Conservation (phyloP, 2,797 vertebrate genomes). For the Monodelphis domestica region DNA sequence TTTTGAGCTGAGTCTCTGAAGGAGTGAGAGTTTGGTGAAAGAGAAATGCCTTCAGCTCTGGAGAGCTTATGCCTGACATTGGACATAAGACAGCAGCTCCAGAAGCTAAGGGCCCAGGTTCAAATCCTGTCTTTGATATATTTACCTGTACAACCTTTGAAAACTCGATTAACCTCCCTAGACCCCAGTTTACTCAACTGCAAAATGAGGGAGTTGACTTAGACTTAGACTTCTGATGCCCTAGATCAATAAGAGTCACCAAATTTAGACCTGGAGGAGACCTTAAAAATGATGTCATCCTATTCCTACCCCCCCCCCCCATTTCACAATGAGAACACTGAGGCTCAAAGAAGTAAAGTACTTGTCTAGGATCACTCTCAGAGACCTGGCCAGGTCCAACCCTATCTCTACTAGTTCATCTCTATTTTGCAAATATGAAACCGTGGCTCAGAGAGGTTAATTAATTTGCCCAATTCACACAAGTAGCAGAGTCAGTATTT, state of each 20-base stretch:
- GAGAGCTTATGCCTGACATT: not conserved
- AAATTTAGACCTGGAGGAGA: constrained; percentile 37
- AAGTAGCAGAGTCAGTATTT: too few species aligned
- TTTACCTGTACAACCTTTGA: not conserved
- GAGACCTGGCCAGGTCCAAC: not conserved
- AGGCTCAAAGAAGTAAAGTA: not conserved
- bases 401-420: not conserved
- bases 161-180: not conserved
- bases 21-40: not conserved
- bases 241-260: too few species aligned
- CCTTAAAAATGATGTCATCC: constrained; percentile 10
- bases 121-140: not conserved
- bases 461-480: too few species aligned
- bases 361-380: not conserved
- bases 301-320: not conserved
- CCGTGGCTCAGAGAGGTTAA: not conserved
- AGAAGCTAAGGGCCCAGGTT: not conserved
- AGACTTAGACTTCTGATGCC: not conserved
- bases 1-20: not conserved
- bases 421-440: not conserved
- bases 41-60: not conserved
- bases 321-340: not conserved
- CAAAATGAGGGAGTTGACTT: not conserved
- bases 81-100: not conserved
- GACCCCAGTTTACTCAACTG: not conserved